A percentile compares a stretch with the other conserved stretches of the same genome.
Evolutionary conservation across 1,140 invertebrate genomes (phyloP).

Genomic region (Vanessa atalanta): DNA sequence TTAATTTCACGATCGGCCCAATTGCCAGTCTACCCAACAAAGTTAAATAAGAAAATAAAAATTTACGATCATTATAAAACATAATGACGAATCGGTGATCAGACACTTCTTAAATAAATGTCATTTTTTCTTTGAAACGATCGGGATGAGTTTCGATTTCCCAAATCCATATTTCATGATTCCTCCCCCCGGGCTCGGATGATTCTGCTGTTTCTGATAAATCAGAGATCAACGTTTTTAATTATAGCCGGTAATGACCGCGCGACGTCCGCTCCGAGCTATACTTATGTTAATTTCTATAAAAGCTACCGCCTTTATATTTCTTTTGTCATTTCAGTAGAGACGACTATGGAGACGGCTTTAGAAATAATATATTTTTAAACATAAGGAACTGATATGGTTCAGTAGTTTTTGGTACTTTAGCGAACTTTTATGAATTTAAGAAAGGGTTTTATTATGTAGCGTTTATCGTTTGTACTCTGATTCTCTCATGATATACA

Average conservation of each 20-base stretch:
- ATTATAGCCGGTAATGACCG: conserved; percentile 44
- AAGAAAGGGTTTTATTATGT: too few species aligned
- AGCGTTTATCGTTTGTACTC: too few species aligned
- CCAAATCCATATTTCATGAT: conserved; percentile 48
- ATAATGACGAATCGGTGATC: neutral
- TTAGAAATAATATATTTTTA: conserved; percentile 9
- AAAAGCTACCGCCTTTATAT: conserved; percentile 47
- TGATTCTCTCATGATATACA: too few species aligned
- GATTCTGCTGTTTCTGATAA: conserved; percentile 44
- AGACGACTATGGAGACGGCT: conserved; percentile 32
- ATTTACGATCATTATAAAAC: neutral
- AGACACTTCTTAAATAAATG: neutral
- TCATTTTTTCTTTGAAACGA: conserved; percentile 11
- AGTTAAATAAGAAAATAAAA: too few species aligned
- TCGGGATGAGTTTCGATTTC: conserved; percentile 37
- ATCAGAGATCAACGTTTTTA: conserved; percentile 46
- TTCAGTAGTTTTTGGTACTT: too few species aligned
- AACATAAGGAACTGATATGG: too few species aligned
- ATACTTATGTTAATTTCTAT: conserved; percentile 53
- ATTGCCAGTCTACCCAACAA: too few species aligned
- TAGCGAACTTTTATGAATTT: too few species aligned
- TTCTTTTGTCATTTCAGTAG: conserved; percentile 47
- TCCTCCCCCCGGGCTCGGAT: conserved; percentile 35
- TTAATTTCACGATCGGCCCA: too few species aligned
- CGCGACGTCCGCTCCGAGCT: conserved; percentile 36